Evolutionary conservation across 1,140 invertebrate genomes (phyloP).

Genomic region (Penaeus indicus): DNA sequence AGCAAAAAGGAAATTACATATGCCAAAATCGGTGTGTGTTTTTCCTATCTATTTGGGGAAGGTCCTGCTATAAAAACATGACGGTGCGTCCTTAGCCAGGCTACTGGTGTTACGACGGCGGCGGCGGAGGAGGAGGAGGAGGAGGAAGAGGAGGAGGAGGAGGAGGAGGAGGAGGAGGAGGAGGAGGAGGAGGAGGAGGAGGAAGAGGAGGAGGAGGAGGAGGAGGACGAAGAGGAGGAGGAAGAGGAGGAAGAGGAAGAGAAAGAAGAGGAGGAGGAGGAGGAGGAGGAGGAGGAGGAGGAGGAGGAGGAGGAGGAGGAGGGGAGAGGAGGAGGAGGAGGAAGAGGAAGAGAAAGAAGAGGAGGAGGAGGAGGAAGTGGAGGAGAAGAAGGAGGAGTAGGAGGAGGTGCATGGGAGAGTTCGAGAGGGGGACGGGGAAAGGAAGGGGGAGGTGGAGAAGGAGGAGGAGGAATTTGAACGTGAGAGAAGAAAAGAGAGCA

Average conservation of each 20-base stretch:
- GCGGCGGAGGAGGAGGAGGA: constrained; percentile 15
- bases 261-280: not conserved
- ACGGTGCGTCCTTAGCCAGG: constrained; percentile 38
- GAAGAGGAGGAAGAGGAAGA: constrained; percentile 8
- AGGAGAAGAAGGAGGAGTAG: not conserved
- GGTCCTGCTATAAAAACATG: constrained; percentile 42
- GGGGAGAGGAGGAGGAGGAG: not conserved
- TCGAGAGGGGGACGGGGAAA: not conserved
- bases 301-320: not conserved
- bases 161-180: not conserved
- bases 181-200: not conserved
- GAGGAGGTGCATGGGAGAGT: not conserved
- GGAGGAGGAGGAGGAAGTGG: not conserved
- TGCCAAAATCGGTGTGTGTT: constrained; percentile 34
- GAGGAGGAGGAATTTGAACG: not conserved
- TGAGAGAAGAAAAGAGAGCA: not conserved
- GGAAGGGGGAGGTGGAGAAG: not conserved
- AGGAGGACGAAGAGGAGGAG: not conserved
- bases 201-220: not conserved
- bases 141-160: constrained; percentile 20
- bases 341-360: constrained; percentile 10
- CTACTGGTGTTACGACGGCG: constrained; percentile 44
- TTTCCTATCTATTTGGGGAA: constrained; percentile 31
- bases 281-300: not conserved
- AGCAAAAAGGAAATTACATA: constrained; percentile 31